Conservation (phyloP, 2,797 vertebrate species). For the Amphiprion clarkii region DNA sequence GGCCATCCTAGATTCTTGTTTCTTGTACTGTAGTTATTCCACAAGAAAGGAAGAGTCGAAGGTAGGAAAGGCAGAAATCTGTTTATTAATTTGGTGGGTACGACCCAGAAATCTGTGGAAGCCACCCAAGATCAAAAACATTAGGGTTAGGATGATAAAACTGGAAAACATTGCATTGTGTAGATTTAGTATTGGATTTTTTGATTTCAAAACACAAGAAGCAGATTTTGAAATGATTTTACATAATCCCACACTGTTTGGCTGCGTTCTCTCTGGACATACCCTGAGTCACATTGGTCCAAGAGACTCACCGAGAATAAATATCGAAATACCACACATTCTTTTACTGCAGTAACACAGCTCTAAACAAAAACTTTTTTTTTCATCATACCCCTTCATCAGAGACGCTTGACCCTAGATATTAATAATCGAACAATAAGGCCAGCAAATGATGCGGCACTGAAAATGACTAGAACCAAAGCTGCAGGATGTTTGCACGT, state of each 20-base stretch:
- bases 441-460: background rate
- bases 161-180: no score
- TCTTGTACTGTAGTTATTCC: no score
- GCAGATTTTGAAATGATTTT: background rate
- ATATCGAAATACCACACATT: no score
- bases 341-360: no score
- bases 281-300: background rate
- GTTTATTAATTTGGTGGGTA: background rate
- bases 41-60: no score
- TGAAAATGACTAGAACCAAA: background rate
- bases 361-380: no score
- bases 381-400: no score
- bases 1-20: background rate
- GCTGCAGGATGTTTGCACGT: constrained; percentile 25
- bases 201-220: background rate
- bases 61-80: no score
- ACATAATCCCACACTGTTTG: constrained; percentile 1
- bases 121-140: no score
- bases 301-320: background rate
- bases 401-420: background rate
- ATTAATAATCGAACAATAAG: background rate
- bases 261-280: background rate
- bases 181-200: no score
- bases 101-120: background rate
- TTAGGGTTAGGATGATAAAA: no score